Percentiles rank a stretch among this genome's conserved stretches.
Conservation (phyloP, 1,140 invertebrate species). For the Lamellibrachia luymesi region DNA sequence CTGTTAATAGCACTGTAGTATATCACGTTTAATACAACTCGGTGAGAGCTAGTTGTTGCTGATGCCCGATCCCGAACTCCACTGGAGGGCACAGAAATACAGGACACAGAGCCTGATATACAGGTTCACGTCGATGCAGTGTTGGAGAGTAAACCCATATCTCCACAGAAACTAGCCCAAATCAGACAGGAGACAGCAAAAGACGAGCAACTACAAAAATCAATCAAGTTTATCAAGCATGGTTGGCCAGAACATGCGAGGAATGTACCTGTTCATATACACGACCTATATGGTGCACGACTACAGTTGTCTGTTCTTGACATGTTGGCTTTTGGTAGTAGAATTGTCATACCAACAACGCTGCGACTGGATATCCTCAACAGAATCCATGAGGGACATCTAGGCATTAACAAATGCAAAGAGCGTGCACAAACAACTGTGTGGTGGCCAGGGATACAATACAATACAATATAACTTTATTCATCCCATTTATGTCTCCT, state of each 20-base stretch:
- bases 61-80: not conserved
- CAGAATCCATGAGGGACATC: too few relatives aligned
- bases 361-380: too few relatives aligned
- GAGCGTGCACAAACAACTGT: too few relatives aligned
- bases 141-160: not conserved
- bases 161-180: not conserved
- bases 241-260: not conserved
- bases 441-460: too few relatives aligned
- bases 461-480: too few relatives aligned
- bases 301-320: not conserved
- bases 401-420: too few relatives aligned
- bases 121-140: not conserved
- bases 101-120: not conserved
- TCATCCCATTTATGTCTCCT: too few relatives aligned
- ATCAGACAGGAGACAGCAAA: not conserved
- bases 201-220: not conserved
- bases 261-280: not conserved
- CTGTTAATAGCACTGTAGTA: too few relatives aligned
- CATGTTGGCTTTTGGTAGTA: not conserved
- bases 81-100: not conserved
- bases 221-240: not conserved
- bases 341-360: not conserved
- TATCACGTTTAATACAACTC: too few relatives aligned
- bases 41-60: not conserved
- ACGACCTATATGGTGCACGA: not conserved